Evolutionary conservation across 1,140 invertebrate species (phyloP).

Genomic region (Eumeta japonica): DNA sequence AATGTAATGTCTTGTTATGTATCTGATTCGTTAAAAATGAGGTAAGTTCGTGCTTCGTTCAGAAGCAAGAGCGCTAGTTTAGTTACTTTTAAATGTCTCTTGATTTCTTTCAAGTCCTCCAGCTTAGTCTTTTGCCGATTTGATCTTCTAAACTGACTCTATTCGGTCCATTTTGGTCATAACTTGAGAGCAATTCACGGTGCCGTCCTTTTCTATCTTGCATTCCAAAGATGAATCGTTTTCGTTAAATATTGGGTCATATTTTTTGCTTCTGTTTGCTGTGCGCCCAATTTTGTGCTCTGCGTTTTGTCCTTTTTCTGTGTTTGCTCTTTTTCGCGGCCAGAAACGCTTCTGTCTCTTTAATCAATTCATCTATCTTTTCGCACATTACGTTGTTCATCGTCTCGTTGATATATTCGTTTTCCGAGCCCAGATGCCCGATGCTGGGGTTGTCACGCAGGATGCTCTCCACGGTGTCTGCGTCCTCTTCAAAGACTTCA

Average conservation of each 20-base stretch:
- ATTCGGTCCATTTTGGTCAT: conserved; percentile 80
- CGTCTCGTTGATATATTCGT: conserved; percentile 39
- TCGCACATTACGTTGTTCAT: conserved; percentile 39
- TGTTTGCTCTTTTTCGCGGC: conserved; percentile 59
- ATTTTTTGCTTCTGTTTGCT: conserved; percentile 46
- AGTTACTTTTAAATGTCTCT: conserved; percentile 67
- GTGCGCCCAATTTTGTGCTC: conserved; percentile 39
- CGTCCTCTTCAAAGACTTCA: conserved; percentile 63
- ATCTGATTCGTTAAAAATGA: conserved; percentile 23
- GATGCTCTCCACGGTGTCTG: conserved; percentile 55
- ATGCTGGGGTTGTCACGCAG: conserved; percentile 53
- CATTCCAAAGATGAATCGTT: conserved; percentile 52
- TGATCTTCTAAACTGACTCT: conserved; percentile 81
- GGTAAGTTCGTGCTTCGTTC: conserved; percentile 27
- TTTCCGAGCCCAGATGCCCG: conserved; percentile 46
- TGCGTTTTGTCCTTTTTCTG: conserved; percentile 61
- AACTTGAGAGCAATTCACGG: conserved; percentile 76
- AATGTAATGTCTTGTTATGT: conserved; percentile 26
- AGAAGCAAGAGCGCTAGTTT: conserved; percentile 35
- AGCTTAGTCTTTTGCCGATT: conserved; percentile 79
- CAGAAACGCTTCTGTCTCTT: conserved; percentile 50
- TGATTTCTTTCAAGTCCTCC: conserved; percentile 80
- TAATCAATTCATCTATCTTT: conserved; percentile 46
- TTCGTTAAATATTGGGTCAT: conserved; percentile 37
- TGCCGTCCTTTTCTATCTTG: conserved; percentile 60